Evolutionary conservation across 2,113 vertebrate species (phyloP).

Genomic region (Azemiops feae): DNA sequence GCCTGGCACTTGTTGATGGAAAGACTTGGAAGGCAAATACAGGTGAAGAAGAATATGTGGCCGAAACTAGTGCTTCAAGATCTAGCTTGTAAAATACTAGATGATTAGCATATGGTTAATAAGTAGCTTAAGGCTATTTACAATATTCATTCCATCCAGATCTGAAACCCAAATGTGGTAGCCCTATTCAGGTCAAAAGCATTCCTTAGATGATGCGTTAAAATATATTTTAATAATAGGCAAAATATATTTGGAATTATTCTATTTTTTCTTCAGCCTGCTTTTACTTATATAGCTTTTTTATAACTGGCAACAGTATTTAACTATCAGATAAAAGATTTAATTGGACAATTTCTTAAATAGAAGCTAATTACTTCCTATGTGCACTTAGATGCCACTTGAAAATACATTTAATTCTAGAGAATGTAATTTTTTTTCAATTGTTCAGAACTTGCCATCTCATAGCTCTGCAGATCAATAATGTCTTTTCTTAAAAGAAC

Average conservation of each 20-base stretch:
- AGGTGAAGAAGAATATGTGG: not conserved
- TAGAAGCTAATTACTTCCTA: not conserved
- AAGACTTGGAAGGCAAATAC: not conserved
- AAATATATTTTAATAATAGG: not conserved
- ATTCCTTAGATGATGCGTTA: not conserved
- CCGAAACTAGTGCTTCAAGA: not conserved
- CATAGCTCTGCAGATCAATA: not conserved
- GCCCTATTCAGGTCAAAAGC: not conserved
- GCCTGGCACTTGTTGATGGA: not conserved
- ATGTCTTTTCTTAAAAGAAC: not conserved
- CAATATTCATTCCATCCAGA: not conserved
- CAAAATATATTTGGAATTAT: not conserved
- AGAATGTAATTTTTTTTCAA: not conserved
- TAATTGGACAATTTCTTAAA: not conserved
- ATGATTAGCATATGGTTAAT: not conserved
- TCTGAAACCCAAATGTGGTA: not conserved
- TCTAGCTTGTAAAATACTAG: not conserved
- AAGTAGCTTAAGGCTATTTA: not conserved
- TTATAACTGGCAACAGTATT: not conserved
- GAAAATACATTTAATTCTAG: not conserved
- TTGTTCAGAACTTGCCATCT: not conserved
- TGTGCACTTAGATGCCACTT: not conserved
- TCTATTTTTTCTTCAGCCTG: not conserved
- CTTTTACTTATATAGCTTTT: not conserved
- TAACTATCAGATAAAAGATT: not conserved